phyloP scores from a whole-genome alignment of 2,797 vertebrate genomes.

The Sphenodon punctatus region DNA sequence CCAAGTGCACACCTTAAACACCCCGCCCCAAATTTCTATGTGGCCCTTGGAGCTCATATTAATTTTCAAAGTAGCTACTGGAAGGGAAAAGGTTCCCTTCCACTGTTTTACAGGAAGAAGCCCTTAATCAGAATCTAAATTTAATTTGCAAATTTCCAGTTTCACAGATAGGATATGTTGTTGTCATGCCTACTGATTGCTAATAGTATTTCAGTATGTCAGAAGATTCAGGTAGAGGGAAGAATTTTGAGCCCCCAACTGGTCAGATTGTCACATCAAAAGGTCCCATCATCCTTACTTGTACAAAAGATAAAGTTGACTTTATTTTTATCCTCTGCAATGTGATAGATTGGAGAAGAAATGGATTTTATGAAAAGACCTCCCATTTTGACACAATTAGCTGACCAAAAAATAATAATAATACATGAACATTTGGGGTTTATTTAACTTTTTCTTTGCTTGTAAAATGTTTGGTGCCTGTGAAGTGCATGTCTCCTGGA shows the following conservation, averaged over 20 bases:
- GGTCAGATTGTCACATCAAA: not conserved
- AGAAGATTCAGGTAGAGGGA: not conserved
- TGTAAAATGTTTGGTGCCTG: too few relatives aligned
- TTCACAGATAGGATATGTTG: not conserved
- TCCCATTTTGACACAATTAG: not conserved
- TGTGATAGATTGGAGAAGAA: not conserved
- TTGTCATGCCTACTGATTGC: not conserved
- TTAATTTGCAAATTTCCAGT: not conserved
- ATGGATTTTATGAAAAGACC: accelerated
- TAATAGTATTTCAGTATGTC: not conserved
- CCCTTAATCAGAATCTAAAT: accelerated
- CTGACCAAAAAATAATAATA: not conserved
- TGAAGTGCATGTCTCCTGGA: too few relatives aligned
- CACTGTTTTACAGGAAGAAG: not conserved
- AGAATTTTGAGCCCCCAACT: not conserved
- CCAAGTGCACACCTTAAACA: too few relatives aligned
- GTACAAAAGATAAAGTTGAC: not conserved
- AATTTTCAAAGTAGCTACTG: too few relatives aligned
- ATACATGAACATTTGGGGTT: too few relatives aligned
- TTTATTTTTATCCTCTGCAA: not conserved
- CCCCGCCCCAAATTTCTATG: too few relatives aligned
- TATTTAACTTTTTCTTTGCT: too few relatives aligned
- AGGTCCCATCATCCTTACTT: not conserved
- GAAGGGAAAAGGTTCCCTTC: too few relatives aligned
- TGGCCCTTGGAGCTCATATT: too few relatives aligned